Evolutionary conservation across 2,113 vertebrate genomes (phyloP).

Genomic region (Catharus minimus): DNA sequence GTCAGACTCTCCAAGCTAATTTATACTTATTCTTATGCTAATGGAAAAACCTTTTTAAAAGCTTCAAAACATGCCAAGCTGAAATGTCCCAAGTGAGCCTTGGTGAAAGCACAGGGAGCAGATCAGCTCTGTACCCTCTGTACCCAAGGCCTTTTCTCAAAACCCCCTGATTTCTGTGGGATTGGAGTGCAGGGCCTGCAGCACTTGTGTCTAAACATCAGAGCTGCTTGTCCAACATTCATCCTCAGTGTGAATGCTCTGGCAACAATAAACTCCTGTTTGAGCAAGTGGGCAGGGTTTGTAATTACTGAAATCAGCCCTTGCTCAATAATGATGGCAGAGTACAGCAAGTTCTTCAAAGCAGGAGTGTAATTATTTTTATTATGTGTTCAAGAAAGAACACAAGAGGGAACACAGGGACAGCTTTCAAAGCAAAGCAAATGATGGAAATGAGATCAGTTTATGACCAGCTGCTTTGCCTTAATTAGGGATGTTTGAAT

Average conservation of each 20-base stretch:
- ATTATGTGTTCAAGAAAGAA: constrained; percentile 45
- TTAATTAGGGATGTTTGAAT: constrained; percentile 39
- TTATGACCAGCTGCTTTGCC: constrained; percentile 45
- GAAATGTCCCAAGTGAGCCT: background rate
- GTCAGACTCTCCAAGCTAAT: background rate
- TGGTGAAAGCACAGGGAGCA: background rate
- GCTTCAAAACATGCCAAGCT: background rate
- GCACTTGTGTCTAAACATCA: background rate
- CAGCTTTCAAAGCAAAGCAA: constrained; percentile 27
- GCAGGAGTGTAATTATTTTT: constrained; percentile 32
- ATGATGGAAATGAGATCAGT: constrained; percentile 24
- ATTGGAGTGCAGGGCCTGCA: background rate
- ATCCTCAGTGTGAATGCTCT: background rate
- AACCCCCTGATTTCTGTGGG: background rate
- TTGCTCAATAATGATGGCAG: background rate
- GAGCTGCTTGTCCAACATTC: background rate
- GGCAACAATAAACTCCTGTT: background rate
- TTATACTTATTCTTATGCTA: background rate
- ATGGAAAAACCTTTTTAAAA: background rate
- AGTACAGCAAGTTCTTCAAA: background rate
- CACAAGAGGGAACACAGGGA: constrained; percentile 3
- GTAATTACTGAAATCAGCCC: background rate
- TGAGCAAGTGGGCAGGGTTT: background rate
- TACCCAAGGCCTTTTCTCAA: background rate
- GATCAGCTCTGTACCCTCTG: background rate